Percentiles rank a stretch among this genome's conserved stretches.
Conservation (phyloP, 1,140 invertebrate species). For the Drosophila sechellia region DNA sequence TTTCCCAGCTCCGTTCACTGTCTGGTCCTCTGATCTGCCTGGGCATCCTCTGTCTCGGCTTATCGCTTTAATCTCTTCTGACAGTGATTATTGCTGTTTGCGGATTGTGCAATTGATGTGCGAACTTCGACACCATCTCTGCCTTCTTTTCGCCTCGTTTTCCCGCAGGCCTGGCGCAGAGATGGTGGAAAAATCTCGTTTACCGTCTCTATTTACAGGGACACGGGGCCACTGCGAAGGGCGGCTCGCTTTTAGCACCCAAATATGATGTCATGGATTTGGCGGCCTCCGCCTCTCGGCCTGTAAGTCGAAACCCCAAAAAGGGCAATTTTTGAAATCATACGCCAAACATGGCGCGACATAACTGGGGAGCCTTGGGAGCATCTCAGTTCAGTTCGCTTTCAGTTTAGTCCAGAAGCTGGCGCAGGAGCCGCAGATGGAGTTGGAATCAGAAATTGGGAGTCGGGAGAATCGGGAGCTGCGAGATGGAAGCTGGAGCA, state of each 20-base stretch:
- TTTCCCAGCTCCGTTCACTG: slow-evolving; percentile 39
- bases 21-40: slow-evolving; percentile 31
- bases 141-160: slow-evolving; percentile 12
- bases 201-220: slow-evolving; percentile 74
- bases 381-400: slow-evolving; percentile 13
- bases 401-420: not conserved
- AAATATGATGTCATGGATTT: slow-evolving; percentile 83
- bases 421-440: slow-evolving; percentile 20
- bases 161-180: not conserved
- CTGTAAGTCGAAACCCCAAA: slow-evolving; percentile 82
- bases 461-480: slow-evolving; percentile 5
- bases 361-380: slow-evolving; percentile 66
- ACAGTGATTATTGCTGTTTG: slow-evolving; percentile 83
- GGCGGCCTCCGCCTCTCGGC: slow-evolving; percentile 23
- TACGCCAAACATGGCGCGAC: slow-evolving; percentile 82
- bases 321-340: slow-evolving; percentile 83
- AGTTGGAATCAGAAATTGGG: slow-evolving; percentile 13
- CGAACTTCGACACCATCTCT: slow-evolving; percentile 74
- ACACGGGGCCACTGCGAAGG: slow-evolving; percentile 16
- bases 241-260: slow-evolving; percentile 81
- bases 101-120: slow-evolving; percentile 82
- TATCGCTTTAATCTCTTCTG: slow-evolving; percentile 82
- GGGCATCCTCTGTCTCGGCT: slow-evolving; percentile 64
- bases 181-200: slow-evolving; percentile 42
- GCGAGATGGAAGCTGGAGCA: slow-evolving; percentile 48